phyloP scores from a whole-genome alignment of 2,113 vertebrate genomes.

The Chinchilla lanigera region DNA sequence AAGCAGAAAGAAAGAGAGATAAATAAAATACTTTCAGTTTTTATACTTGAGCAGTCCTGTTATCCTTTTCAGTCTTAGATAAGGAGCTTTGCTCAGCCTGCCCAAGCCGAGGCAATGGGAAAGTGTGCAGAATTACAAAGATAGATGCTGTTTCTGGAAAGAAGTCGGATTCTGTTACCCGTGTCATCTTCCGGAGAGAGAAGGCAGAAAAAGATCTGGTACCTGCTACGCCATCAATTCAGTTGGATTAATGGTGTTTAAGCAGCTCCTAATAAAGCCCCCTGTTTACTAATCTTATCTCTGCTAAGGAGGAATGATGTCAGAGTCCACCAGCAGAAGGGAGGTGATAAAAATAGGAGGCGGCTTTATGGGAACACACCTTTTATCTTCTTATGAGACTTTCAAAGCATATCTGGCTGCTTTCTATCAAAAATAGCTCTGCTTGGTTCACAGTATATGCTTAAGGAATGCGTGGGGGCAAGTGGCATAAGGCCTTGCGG shows the following conservation, averaged over 20 bases:
- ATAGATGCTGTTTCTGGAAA: conserved; percentile 61
- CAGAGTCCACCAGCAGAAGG: conserved; percentile 77
- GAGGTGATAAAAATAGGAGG: conserved; percentile 73
- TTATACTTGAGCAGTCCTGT: conserved; percentile 80
- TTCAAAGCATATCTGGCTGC: conserved; percentile 76
- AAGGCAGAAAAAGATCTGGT: conserved; percentile 72
- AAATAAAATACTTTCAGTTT: conserved; percentile 85
- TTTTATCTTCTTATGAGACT: conserved; percentile 73
- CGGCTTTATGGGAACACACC: conserved; percentile 55
- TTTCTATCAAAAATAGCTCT: conserved; percentile 74
- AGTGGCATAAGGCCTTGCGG: conserved; percentile 46
- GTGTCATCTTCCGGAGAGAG: conserved; percentile 78
- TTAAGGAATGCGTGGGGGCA: conserved; percentile 44
- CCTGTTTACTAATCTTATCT: conserved; percentile 85
- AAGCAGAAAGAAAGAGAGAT: conserved; percentile 85
- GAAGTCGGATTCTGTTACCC: conserved; percentile 67
- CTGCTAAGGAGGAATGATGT: conserved; percentile 82
- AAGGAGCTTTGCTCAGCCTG: conserved; percentile 83
- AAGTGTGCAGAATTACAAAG: conserved; percentile 78
- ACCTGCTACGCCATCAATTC: conserved; percentile 78
- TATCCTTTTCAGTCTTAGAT: conserved; percentile 81
- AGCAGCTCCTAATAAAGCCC: conserved; percentile 84
- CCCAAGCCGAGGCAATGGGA: conserved; percentile 76
- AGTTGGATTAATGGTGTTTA: conserved; percentile 82
- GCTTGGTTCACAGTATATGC: conserved; percentile 26